Conservation (phyloP, 1,140 invertebrate species). For the Eurosta solidaginis region DNA sequence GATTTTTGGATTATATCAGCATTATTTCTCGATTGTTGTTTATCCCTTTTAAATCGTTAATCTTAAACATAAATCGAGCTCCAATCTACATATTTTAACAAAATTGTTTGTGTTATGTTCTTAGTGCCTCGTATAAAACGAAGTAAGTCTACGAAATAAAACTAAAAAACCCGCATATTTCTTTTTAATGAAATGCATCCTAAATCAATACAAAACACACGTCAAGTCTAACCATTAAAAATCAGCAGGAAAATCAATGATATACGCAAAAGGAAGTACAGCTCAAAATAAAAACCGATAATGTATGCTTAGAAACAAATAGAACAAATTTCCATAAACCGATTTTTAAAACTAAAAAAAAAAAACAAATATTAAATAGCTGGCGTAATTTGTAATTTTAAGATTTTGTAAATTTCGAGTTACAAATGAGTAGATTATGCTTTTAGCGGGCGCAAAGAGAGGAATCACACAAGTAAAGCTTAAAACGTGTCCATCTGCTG, state of each 20-base stretch:
- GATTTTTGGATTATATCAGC: too few relatives aligned
- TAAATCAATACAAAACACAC: too few relatives aligned
- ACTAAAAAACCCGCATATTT: too few relatives aligned
- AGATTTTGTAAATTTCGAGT: slow-evolving; percentile 16
- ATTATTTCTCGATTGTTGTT: too few relatives aligned
- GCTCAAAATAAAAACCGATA: neutral
- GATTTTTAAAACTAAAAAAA: neutral
- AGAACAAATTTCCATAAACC: neutral
- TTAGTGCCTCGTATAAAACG: too few relatives aligned
- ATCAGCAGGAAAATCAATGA: neutral
- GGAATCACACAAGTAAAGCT: neutral
- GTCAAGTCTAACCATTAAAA: too few relatives aligned
- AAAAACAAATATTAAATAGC: neutral
- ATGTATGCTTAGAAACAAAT: neutral
- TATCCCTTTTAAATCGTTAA: too few relatives aligned
- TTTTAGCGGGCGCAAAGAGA: neutral
- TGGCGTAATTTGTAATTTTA: slow-evolving; percentile 19
- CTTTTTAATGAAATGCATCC: too few relatives aligned
- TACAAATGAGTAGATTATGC: slow-evolving; percentile 3
- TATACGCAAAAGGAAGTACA: neutral
- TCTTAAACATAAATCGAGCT: too few relatives aligned
- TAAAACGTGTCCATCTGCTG: neutral
- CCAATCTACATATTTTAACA: too few relatives aligned
- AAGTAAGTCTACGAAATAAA: too few relatives aligned
- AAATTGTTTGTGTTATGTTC: too few relatives aligned